Conservation (phyloP, 2,797 vertebrate species). For the Arrhamphus sclerolepis region DNA sequence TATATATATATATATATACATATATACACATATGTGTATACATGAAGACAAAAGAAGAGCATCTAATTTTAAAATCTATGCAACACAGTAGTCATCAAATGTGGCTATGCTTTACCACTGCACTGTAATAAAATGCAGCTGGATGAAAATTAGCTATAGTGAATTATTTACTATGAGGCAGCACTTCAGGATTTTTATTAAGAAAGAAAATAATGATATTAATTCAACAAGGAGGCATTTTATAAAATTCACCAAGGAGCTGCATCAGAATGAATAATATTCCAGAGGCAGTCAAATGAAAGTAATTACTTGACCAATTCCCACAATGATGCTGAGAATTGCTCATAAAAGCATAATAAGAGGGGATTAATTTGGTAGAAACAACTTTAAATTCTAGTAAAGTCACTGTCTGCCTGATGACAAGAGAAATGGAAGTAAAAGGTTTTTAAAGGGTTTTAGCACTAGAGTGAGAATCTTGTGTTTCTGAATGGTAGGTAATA, state of each 20-base stretch:
- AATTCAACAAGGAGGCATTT: conserved; percentile 51
- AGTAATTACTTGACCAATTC: conserved; percentile 74
- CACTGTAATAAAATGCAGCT: neutral
- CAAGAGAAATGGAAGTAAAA: conserved; percentile 31
- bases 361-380: conserved; percentile 48
- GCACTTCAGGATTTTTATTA: conserved; percentile 38
- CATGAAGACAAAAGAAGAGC: no score
- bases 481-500: conserved; percentile 12
- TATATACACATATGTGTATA: no score
- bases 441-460: conserved; percentile 22
- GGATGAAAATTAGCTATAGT: conserved; percentile 16
- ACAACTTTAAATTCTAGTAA: conserved; percentile 34
- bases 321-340: conserved; percentile 55
- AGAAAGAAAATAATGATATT: conserved; percentile 51
- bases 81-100: no score
- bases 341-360: conserved; percentile 68
- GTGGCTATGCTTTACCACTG: neutral
- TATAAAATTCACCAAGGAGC: conserved; percentile 53
- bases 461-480: conserved; percentile 3
- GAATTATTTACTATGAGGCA: conserved; percentile 31
- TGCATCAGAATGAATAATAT: conserved; percentile 60
- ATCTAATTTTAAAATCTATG: no score
- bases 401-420: conserved; percentile 10
- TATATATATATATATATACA: no score
- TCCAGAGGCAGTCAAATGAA: conserved; percentile 66